Evolutionary conservation across 64 coral and sea anemone genomes (phyloP).

Genomic region (Pocillopora verrucosa): DNA sequence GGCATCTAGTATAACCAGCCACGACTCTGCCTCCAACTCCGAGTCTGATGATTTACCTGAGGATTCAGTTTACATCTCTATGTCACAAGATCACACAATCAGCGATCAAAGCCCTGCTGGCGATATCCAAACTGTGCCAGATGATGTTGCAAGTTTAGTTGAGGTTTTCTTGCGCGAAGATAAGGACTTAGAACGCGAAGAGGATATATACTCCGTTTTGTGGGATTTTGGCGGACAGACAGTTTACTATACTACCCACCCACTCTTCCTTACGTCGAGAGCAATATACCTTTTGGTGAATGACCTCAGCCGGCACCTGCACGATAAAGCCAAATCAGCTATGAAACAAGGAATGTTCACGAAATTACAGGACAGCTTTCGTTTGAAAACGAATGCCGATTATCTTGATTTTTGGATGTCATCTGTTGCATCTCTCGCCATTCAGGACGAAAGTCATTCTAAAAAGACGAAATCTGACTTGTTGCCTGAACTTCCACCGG

Average conservation of each 20-base stretch:
- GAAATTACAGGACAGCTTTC: neutral
- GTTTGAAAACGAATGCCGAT: conserved; percentile 16
- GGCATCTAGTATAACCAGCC: neutral
- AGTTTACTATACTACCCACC: neutral
- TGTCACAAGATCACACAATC: neutral
- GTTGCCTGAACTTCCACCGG: neutral
- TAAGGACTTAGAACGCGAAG: neutral
- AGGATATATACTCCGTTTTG: neutral
- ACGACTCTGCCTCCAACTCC: neutral
- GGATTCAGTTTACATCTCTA: neutral
- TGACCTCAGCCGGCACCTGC: neutral
- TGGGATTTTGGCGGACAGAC: conserved; percentile 3
- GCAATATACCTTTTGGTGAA: neutral
- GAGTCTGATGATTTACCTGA: neutral
- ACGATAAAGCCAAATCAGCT: neutral
- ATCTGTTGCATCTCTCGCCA: neutral
- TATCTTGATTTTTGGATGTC: conserved; percentile 47
- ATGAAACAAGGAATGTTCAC: neutral
- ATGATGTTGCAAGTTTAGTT: neutral
- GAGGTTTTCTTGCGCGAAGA: neutral
- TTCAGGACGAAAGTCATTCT: too few species aligned
- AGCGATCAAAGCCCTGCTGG: neutral
- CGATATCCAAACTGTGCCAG: neutral
- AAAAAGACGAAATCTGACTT: neutral
- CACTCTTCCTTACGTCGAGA: neutral